A percentile compares a stretch with the other conserved stretches of the same genome.
phyloP scores from a whole-genome alignment of 2,113 vertebrate genomes.

The Pitta sordida region DNA sequence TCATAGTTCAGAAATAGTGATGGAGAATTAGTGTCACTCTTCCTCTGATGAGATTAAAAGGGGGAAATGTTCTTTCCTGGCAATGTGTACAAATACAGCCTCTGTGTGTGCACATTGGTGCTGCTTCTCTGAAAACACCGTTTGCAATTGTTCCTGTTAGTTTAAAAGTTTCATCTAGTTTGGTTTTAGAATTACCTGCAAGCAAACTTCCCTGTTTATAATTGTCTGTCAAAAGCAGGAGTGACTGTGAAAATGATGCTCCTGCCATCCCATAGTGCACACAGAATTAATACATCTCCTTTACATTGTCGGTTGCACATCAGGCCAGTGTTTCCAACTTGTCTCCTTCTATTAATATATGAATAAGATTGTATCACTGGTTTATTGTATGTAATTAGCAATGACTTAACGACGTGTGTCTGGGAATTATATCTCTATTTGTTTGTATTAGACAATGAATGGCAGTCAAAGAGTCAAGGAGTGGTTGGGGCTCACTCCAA shows the following conservation, averaged over 20 bases:
- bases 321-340: background rate
- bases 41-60: background rate
- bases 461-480: background rate
- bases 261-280: background rate
- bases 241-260: background rate
- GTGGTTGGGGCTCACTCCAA: background rate
- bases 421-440: background rate
- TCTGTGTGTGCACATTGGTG: background rate
- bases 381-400: slow-evolving; percentile 3
- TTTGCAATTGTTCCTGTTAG: background rate
- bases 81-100: background rate
- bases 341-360: background rate
- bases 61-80: background rate
- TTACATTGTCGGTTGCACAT: background rate
- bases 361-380: background rate
- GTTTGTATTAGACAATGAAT: background rate
- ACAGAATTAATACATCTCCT: background rate
- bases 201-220: background rate
- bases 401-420: background rate
- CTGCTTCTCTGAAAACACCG: background rate
- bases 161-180: background rate
- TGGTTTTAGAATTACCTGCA: background rate
- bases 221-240: background rate
- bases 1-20: background rate
- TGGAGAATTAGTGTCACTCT: background rate